Base-by-base conservation (phyloP, 2,888 invertebrate species). In the Plebejus anna region DNA sequence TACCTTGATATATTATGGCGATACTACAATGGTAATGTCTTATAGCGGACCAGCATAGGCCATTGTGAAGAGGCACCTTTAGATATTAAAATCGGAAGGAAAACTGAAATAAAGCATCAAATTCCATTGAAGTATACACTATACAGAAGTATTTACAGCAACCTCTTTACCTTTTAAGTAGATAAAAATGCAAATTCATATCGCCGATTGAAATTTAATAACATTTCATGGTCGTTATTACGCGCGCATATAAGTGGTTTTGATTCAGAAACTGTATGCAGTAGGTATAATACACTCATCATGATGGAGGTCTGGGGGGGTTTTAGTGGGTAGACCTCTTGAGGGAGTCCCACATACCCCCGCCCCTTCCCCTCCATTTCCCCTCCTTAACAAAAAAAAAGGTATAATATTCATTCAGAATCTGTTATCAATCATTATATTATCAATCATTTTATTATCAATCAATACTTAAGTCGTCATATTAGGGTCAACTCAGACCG, bases 141-240 rank as follows among this genome's bases (percentile, higher is more conserved):
- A 32, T 32, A 28, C 11, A 28, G 32, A 32, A 61, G 9, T 61
- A 55, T 55, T 55, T 22, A 0, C 61, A 61, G 9, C 61, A 61
- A 61, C 61, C 28, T 61, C 22, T 28, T 22, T 61, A 61, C 61
- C 28, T 61, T 22, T 9, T 32, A 32, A 13, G 32, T 36, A 66
- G 11, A 66, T 32, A 66, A 66, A 66, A 66, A 66, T 66, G 66
- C 66, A 66, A 66, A 66, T 66, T 32, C 13, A 66, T 61, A 61
- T 13, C 36, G 66, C 13, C 32, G 32, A 36, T 13, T 66, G 66
- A 32, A 66, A 66, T 66, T 66, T 36, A 66, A 66, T 66, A 66
- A 66, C 66, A 13, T 32, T 36, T 66, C 66, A 66, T 66, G 66
- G 66, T 13, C 66, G 22, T 36, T 61, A 61, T 61, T 7, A 61